phyloP scores from a whole-genome alignment of 2,797 vertebrate species.

The Sebastes minor region DNA sequence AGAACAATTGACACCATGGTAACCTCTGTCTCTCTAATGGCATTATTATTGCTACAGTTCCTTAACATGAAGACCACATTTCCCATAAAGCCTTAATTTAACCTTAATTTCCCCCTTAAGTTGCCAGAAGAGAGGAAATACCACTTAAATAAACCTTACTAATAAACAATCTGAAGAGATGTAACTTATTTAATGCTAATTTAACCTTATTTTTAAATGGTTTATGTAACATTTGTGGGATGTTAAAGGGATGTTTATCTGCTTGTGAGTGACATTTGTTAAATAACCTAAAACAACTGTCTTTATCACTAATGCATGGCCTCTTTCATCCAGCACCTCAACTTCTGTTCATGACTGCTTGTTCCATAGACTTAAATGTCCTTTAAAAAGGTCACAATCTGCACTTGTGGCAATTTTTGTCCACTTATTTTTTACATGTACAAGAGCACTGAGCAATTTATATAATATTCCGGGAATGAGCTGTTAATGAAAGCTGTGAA shows the following conservation, averaged over 20 bases:
- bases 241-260: not conserved
- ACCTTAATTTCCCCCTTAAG: not conserved
- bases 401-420: not conserved
- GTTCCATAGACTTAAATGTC: slow-evolving; percentile 2
- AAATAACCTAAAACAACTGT: slow-evolving; percentile 12
- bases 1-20: not conserved
- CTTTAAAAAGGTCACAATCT: slow-evolving; percentile 19
- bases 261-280: slow-evolving; percentile 5
- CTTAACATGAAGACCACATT: not conserved
- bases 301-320: not conserved
- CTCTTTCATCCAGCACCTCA: not conserved
- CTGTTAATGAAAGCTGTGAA: not conserved
- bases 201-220: not conserved
- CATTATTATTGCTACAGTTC: not conserved
- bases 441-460: not conserved
- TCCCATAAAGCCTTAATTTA: slow-evolving; percentile 9
- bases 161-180: slow-evolving; percentile 10
- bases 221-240: not conserved
- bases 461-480: not conserved
- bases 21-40: slow-evolving; percentile 7
- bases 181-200: not conserved
- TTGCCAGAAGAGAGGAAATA: not conserved
- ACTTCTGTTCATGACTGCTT: not conserved
- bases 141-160: not conserved
- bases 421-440: not conserved